phyloP scores from a whole-genome alignment of 2,797 vertebrate genomes.

The Uromys caudimaculatus region DNA sequence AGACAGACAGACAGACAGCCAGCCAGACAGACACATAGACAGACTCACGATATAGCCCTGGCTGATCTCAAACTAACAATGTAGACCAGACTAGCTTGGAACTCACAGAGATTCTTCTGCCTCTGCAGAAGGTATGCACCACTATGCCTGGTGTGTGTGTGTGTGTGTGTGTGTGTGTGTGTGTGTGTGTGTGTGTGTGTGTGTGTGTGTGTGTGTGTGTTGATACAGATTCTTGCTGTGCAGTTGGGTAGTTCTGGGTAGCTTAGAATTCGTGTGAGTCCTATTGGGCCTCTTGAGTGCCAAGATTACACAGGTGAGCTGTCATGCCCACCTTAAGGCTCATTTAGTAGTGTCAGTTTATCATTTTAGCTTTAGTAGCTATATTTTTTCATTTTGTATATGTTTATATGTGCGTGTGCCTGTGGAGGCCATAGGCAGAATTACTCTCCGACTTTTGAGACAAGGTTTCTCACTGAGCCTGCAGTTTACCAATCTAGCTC shows the following conservation, averaged over 20 bases:
- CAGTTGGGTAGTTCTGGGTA: not conserved
- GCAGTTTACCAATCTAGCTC: not conserved
- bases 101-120: not conserved
- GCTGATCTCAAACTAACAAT: not conserved
- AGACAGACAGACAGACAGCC: not conserved
- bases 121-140: not conserved
- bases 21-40: too few species aligned
- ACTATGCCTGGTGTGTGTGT: not conserved
- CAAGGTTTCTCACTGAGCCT: not conserved
- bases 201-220: not conserved
- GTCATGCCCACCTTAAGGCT: not conserved
- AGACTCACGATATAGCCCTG: not conserved
- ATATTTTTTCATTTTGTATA: not conserved
- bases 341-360: not conserved
- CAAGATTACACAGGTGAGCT: not conserved
- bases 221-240: not conserved
- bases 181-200: not conserved
- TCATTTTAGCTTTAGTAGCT: not conserved
- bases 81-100: not conserved
- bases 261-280: not conserved
- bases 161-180: not conserved
- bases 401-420: not conserved
- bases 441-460: not conserved
- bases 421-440: not conserved
- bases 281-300: not conserved